A percentile compares a stretch with the other conserved stretches of the same genome.
Conservation (phyloP, 2,113 vertebrate genomes). For the Gymnarchus niloticus region DNA sequence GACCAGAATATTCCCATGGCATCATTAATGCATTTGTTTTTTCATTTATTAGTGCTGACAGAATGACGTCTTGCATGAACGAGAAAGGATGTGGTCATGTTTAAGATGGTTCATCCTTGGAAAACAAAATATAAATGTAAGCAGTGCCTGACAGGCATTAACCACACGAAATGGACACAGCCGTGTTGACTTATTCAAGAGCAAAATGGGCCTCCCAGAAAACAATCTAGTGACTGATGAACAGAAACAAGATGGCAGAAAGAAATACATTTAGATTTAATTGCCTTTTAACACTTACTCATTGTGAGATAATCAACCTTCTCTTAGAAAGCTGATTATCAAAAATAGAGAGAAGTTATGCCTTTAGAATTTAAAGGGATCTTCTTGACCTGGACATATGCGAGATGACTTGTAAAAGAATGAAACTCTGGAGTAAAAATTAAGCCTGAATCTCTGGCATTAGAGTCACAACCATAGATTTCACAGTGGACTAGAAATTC, state of each 20-base stretch:
- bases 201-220: not conserved
- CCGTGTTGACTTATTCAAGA: not conserved
- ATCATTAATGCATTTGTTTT: not conserved
- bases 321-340: not conserved
- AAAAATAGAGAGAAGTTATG: not conserved
- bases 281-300: not conserved
- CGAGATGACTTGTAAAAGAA: not conserved
- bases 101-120: not conserved
- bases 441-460: not conserved
- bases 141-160: not conserved
- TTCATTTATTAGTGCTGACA: not conserved
- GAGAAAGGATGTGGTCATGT: not conserved
- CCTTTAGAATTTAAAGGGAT: not conserved
- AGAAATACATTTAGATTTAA: conserved; percentile 1
- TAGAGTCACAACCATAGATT: not conserved
- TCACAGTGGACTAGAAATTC: not conserved
- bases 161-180: not conserved
- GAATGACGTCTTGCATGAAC: not conserved
- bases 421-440: not conserved
- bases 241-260: not conserved
- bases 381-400: not conserved
- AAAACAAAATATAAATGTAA: not conserved
- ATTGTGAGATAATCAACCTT: not conserved
- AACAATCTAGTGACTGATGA: not conserved
- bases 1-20: not conserved